Evolutionary conservation across 2,113 vertebrate genomes (phyloP).

Genomic region (Bambusicola thoracicus): DNA sequence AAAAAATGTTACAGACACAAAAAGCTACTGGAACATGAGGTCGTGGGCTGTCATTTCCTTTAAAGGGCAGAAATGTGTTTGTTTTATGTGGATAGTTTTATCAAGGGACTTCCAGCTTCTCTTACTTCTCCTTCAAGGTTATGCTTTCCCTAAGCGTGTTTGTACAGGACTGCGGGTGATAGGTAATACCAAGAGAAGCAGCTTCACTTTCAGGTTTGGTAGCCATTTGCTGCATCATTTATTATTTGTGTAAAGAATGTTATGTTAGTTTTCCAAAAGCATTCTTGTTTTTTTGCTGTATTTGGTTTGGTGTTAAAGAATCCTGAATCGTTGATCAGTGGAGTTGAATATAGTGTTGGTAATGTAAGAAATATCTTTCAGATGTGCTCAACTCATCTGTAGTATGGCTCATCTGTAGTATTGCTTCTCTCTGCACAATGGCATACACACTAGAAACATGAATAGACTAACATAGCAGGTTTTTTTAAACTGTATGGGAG

Average conservation of each 20-base stretch:
- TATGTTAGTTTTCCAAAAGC: neutral
- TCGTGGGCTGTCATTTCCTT: neutral
- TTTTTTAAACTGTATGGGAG: neutral
- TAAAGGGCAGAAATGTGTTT: constrained; percentile 27
- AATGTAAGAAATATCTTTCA: neutral
- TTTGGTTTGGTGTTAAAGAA: neutral
- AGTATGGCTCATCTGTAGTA: neutral
- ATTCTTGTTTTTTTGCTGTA: neutral
- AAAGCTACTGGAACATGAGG: neutral
- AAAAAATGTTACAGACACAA: constrained; percentile 9
- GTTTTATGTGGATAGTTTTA: neutral
- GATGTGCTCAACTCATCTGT: neutral
- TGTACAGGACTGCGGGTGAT: neutral
- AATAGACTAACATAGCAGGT: rapidly evolving
- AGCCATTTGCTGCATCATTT: neutral
- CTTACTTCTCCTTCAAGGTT: neutral
- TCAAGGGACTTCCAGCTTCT: neutral
- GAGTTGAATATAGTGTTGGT: neutral
- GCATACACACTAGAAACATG: neutral
- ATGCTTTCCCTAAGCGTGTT: neutral
- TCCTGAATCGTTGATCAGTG: neutral
- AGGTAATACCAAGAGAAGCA: neutral
- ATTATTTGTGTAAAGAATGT: neutral
- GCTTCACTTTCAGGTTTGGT: neutral
- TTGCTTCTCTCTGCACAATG: neutral